Base-by-base conservation (phyloP, 2,888 invertebrate genomes). In the Ophraella communa region DNA sequence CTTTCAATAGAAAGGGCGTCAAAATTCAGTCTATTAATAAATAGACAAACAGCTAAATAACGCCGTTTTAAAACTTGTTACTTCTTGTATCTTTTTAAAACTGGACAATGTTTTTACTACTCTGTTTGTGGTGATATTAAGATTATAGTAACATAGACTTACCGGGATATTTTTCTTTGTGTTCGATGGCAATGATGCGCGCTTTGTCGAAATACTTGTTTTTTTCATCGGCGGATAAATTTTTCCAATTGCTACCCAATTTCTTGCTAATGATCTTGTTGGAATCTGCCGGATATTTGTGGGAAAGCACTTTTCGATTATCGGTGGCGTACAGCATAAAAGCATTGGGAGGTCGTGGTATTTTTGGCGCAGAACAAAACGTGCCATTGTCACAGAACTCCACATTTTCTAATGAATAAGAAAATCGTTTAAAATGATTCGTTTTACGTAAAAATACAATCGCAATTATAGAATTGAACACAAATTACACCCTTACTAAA, bases 241-340 rank as follows among this genome's bases (percentile, higher is more conserved):
- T 82, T 76, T 87, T 87, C 88, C 88, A 88, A 68, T 85, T 83
- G 18, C 81, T 80, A 14, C 88, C 88, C 59, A 88, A 78, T 74
- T 86, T 82, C 72, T 86, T 85, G 71, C 87, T 87, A 68, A 88
- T 87, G 73, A 87, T 86, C 78, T 87, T 87, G 77, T 88, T 88
- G 42, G 86, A 87, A 70, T 87, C 87, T 11, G 84, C 80, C 0
- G 87, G 87, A 78, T 84, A 84, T 72, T 85, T 81, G 35, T 82
- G 79, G 1, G 87, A 86, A 69, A 88, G 79, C 71, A 84, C 83
- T 74, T 86, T 86, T 27, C 88, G 78, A 82, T 87, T 86, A 67
- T 87, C 86, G 74, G 88, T 87, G 20, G 87, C 87, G 73, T 87
- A 88, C 8, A 88, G 79, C 87, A 88, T 88, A 72, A 88, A 88